Conservation (phyloP, 2,797 vertebrate genomes). For the Phataginus tricuspis region DNA sequence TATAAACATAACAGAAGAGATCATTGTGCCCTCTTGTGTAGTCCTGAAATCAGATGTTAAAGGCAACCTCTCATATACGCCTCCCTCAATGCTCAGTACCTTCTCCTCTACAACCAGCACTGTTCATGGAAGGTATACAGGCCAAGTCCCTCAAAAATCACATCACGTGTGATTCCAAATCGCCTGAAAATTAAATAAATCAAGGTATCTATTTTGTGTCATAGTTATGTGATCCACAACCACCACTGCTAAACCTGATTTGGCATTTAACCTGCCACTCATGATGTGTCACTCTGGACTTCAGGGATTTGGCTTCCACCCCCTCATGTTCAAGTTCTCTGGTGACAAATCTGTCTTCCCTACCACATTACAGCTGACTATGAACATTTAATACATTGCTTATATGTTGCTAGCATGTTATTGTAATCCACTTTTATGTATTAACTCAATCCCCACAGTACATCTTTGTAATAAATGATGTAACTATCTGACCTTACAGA, state of each 20-base stretch:
- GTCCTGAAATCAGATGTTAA: not conserved
- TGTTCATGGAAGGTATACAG: not conserved
- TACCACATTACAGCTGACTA: not conserved
- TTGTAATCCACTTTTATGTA: not conserved
- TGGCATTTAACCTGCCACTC: not conserved
- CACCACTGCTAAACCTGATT: not conserved
- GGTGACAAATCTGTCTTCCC: not conserved
- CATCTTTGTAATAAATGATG: not conserved
- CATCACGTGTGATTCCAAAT: not conserved
- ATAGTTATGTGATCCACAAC: not conserved
- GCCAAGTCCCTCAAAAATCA: not conserved
- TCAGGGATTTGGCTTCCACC: not conserved
- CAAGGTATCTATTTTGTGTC: not conserved
- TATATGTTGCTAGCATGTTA: conserved; percentile 10
- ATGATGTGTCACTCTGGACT: not conserved
- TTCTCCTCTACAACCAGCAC: not conserved
- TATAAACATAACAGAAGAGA: not conserved
- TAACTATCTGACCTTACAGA: not conserved
- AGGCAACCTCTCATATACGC: not conserved
- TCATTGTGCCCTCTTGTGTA: not conserved
- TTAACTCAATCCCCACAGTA: not conserved
- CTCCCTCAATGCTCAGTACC: not conserved
- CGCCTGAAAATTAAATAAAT: not conserved
- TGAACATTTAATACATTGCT: not conserved
- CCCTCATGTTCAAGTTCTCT: not conserved